phyloP scores from a whole-genome alignment of 2,888 invertebrate genomes.

The Lapara coniferarum region DNA sequence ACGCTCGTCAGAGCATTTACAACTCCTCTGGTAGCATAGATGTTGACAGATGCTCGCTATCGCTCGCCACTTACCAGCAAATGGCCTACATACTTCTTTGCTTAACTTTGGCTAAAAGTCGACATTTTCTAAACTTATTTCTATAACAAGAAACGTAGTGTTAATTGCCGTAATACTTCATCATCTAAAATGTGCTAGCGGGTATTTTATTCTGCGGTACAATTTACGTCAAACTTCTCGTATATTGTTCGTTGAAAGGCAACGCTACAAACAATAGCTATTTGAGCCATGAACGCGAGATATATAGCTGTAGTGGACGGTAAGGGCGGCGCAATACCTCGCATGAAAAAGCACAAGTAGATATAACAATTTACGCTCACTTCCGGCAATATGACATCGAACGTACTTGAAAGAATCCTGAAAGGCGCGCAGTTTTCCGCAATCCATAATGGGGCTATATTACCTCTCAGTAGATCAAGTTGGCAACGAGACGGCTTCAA shows the following conservation, averaged over 20 bases:
- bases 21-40: too few relatives aligned
- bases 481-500: background rate
- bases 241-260: background rate
- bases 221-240: background rate
- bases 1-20: too few relatives aligned
- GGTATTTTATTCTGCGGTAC: background rate
- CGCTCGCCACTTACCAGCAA: too few relatives aligned
- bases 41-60: too few relatives aligned
- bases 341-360: conserved; percentile 3
- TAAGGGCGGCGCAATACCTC: background rate
- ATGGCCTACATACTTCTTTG: too few relatives aligned
- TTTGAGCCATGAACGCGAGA: background rate
- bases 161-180: background rate
- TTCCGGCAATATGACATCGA: conserved; percentile 8
- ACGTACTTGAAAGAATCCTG: conserved; percentile 4
- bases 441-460: background rate
- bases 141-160: background rate
- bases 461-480: background rate
- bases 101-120: too few relatives aligned
- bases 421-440: background rate
- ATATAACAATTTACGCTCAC: conserved; percentile 3
- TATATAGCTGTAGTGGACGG: background rate
- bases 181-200: too few relatives aligned
- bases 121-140: too few relatives aligned
- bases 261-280: background rate